phyloP scores from a whole-genome alignment of 2,888 invertebrate species.

The Dasypolia templi region DNA sequence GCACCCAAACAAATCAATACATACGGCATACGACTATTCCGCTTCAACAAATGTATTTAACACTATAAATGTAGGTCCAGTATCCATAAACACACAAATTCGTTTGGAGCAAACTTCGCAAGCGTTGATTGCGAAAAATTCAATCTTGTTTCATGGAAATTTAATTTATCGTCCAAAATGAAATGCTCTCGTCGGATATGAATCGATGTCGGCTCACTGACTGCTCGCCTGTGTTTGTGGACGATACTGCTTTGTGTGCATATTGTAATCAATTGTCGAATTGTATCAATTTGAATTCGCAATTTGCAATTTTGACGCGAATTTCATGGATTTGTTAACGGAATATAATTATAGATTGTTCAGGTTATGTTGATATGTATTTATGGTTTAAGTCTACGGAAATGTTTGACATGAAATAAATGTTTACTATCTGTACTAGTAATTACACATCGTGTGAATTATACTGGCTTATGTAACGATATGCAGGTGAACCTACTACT shows the following conservation, averaged over 20 bases:
- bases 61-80: conserved; percentile 48
- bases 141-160: conserved; percentile 90
- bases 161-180: conserved; percentile 91
- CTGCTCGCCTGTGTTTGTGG: conserved; percentile 89
- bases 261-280: conserved; percentile 89
- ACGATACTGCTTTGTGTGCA: conserved; percentile 87
- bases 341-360: conserved; percentile 73
- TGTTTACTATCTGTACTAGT: background rate
- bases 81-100: conserved; percentile 72
- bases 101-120: conserved; percentile 77
- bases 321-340: conserved; percentile 84
- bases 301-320: conserved; percentile 88
- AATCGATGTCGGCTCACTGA: conserved; percentile 86
- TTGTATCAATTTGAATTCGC: conserved; percentile 87
- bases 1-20: background rate
- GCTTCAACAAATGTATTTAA: conserved; percentile 22
- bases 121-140: conserved; percentile 90
- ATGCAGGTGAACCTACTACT: background rate
- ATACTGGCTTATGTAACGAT: background rate
- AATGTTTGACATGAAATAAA: conserved; percentile 25
- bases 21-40: conserved; percentile 2
- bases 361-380: conserved; percentile 49
- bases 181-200: conserved; percentile 89
- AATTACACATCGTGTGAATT: background rate
- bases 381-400: conserved; percentile 24